Conservation (phyloP, 2,888 invertebrate genomes). For the Tridacna gigas region DNA sequence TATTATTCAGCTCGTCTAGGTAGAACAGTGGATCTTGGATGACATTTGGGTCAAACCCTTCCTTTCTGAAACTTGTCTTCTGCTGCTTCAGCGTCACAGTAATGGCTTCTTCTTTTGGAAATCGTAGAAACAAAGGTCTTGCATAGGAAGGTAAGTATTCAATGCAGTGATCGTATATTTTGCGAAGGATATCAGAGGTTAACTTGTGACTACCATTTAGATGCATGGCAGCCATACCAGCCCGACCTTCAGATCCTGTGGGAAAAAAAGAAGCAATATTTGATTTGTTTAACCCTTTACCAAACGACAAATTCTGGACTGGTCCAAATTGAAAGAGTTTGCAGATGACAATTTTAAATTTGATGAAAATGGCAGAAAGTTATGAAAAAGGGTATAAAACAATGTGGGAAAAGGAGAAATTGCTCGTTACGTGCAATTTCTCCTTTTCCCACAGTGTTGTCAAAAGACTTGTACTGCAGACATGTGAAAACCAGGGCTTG, state of each 20-base stretch:
- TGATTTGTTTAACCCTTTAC: neutral
- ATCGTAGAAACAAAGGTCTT: constrained; percentile 43
- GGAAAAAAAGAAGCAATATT: neutral
- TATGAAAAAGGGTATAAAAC: too few relatives aligned
- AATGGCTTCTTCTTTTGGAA: constrained; percentile 42
- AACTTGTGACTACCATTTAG: constrained; percentile 62
- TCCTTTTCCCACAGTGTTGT: too few relatives aligned
- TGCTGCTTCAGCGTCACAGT: constrained; percentile 74
- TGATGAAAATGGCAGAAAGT: neutral
- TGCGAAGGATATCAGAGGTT: constrained; percentile 55
- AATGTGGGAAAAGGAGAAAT: too few relatives aligned
- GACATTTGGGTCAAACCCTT: constrained; percentile 73
- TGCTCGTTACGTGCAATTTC: too few relatives aligned
- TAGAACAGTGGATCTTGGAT: constrained; percentile 73
- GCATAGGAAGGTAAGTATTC: constrained; percentile 41
- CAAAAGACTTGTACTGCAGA: too few relatives aligned
- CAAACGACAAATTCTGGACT: too few relatives aligned
- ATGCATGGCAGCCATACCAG: constrained; percentile 82
- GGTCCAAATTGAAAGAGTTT: neutral
- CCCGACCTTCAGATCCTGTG: constrained; percentile 75
- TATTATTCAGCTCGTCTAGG: constrained; percentile 60
- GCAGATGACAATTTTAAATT: neutral
- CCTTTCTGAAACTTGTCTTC: constrained; percentile 75
- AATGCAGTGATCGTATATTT: constrained; percentile 70
- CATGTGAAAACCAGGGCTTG: too few relatives aligned